Evolutionary conservation across 2,797 vertebrate species (phyloP), one percentile per base, ranked within the genome.

Genomic region (Alauda arvensis): DNA sequence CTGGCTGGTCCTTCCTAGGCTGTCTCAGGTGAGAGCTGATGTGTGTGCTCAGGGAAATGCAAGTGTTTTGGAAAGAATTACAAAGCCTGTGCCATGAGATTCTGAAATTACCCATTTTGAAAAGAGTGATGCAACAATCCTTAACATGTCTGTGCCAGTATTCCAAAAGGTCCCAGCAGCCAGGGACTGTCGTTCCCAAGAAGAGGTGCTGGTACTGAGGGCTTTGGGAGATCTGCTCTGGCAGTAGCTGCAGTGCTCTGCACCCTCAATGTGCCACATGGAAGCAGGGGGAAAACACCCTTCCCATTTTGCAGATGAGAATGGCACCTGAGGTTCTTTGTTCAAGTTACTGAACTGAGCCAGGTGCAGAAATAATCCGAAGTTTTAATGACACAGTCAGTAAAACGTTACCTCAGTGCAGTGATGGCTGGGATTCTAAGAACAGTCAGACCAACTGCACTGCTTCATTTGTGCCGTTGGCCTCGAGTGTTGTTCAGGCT

Each of bases 211-310:
- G 80, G 83, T 56, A 20, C 31, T 4, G 3, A 5, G 2, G 4
- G 53, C 52, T 34, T 6, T 10, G 21, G 71, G 20, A 31, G 26
- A 10, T 60, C 23, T 53, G 59, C 34, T 56, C 49, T 25, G 25
- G 33, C 55, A 16, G n/a, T 2, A n/a, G 25, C 45, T 57, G 33
- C 1, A 2, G 34, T 15, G 12, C 53, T 28, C 51, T 3, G 3
- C 5, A 5, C 21, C 28, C 42, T 16, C 33, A 2, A 0, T 5
- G 7, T 11, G 2, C 34, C 21, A 2, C 24, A n/a, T 5, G 9
- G 17, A 33, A 25, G 56, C 14, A 7, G 19, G 20, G 4, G 8
- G 21, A 17, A 13, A 28, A 31, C 9, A 0, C 8, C 6, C 18
- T 45, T 37, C 63, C 49, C 6, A 1, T 25, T 45, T 17, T 52